phyloP scores from a whole-genome alignment of 2,113 vertebrate species.

The Phoxinus phoxinus region DNA sequence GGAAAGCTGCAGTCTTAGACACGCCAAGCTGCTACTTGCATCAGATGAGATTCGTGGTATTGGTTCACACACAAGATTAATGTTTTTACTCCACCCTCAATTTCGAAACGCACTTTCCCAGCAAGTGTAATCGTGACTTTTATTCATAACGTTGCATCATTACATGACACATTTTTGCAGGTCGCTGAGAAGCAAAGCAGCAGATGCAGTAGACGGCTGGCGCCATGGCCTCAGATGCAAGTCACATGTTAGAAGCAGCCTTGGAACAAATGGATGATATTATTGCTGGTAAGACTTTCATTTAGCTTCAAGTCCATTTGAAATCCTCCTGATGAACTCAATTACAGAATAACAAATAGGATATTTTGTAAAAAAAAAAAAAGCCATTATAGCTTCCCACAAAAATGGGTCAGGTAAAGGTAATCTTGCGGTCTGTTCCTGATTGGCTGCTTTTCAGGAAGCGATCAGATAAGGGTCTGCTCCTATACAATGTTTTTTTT shows the following conservation, averaged over 20 bases:
- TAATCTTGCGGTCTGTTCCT: not conserved
- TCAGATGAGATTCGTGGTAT: not conserved
- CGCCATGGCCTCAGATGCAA: conserved; percentile 91
- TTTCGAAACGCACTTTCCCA: conserved; percentile 16
- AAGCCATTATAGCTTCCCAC: not conserved
- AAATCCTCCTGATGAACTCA: not conserved
- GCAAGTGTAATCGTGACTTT: conserved; percentile 14
- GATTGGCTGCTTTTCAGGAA: not conserved
- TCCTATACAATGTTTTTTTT: conserved; percentile 19
- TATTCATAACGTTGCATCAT: not conserved
- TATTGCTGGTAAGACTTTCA: conserved; percentile 84
- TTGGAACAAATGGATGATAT: conserved; percentile 98
- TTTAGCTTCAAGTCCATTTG: not conserved
- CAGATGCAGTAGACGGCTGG: conserved; percentile 61
- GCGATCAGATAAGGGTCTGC: conserved; percentile 27
- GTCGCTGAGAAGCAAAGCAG: conserved; percentile 26
- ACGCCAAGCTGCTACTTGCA: not conserved
- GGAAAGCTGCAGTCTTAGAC: not conserved
- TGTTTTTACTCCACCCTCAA: conserved; percentile 18
- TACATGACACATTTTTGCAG: conserved; percentile 38
- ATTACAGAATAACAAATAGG: not conserved
- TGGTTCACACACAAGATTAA: conserved; percentile 5
- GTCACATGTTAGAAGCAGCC: conserved; percentile 93
- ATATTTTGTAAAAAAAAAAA: not conserved
- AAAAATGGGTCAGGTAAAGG: conserved; percentile 1